Evolutionary conservation across 2,797 vertebrate species (phyloP).

Genomic region (Myotis findleyi): DNA sequence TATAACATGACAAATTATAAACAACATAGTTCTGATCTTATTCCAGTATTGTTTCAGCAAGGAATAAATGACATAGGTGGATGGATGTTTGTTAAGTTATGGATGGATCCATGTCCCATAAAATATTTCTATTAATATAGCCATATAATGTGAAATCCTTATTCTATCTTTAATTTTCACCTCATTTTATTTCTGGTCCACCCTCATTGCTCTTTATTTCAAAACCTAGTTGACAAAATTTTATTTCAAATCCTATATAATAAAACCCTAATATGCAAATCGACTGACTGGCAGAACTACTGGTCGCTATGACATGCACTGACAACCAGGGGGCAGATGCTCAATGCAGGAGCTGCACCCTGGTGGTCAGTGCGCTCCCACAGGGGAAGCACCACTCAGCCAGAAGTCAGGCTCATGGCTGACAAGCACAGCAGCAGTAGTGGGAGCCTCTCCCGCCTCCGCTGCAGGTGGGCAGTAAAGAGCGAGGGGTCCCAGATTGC

Average conservation of each 20-base stretch:
- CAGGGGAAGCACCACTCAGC: no score
- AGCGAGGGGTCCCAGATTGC: no score
- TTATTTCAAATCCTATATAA: not conserved
- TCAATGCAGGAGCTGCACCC: no score
- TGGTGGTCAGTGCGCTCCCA: no score
- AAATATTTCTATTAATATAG: not conserved
- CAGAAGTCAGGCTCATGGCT: no score
- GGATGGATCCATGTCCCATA: not conserved
- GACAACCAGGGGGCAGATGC: no score
- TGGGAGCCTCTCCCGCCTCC: no score
- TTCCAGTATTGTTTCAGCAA: not conserved
- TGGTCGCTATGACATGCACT: no score
- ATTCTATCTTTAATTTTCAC: not conserved
- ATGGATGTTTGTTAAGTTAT: not conserved
- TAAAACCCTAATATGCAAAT: no score
- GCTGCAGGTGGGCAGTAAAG: no score
- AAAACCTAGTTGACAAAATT: not conserved
- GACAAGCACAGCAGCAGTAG: no score
- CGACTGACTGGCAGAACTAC: accelerated
- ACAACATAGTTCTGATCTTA: not conserved
- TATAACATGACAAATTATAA: not conserved
- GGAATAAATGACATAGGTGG: not conserved
- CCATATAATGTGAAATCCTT: not conserved
- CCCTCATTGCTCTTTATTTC: not conserved
- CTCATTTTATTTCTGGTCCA: not conserved